These are phyloP conservation scores for Lophochroa leadbeateri DNA, from an alignment of 2,113 vertebrate species.

Conservation along the genomic window DNA sequence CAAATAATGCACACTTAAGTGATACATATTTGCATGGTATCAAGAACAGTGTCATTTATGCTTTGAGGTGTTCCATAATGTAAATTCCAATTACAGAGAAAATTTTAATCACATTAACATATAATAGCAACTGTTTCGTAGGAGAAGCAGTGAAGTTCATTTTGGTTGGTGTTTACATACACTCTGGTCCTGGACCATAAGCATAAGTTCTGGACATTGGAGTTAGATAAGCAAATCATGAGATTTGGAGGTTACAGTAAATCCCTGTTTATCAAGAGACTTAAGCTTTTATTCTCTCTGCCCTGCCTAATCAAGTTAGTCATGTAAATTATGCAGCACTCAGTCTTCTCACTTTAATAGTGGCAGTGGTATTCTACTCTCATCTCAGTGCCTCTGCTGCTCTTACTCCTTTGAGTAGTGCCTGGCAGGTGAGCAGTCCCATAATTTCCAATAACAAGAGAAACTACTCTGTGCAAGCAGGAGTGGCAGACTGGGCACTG, in stretches of 20 bases:
- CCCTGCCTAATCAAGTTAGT: neutral
- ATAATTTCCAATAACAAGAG: neutral
- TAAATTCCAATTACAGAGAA: slow-evolving; percentile 28
- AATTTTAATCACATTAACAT: slow-evolving; percentile 22
- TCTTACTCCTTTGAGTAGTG: neutral
- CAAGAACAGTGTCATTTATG: slow-evolving; percentile 43
- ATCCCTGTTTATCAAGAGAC: neutral
- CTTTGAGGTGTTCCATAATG: slow-evolving; percentile 12
- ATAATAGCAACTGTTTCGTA: neutral
- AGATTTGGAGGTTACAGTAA: neutral
- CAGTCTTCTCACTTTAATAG: neutral
- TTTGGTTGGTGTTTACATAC: neutral
- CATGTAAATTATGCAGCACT: neutral
- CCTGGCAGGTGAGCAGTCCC: neutral
- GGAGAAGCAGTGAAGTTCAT: neutral
- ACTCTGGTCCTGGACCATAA: neutral
- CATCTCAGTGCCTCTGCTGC: neutral
- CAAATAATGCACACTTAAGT: slow-evolving; percentile 27
- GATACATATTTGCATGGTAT: slow-evolving; percentile 5
- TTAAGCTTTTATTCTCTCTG: neutral
- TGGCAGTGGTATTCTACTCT: accelerated
- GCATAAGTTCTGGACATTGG: neutral
- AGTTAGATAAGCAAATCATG: neutral
- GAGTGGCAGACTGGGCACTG: neutral
- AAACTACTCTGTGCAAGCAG: neutral